Evolutionary conservation across 2,113 vertebrate genomes (phyloP), one percentile per base, ranked within the genome.

Genomic region (Pao palembangensis): DNA sequence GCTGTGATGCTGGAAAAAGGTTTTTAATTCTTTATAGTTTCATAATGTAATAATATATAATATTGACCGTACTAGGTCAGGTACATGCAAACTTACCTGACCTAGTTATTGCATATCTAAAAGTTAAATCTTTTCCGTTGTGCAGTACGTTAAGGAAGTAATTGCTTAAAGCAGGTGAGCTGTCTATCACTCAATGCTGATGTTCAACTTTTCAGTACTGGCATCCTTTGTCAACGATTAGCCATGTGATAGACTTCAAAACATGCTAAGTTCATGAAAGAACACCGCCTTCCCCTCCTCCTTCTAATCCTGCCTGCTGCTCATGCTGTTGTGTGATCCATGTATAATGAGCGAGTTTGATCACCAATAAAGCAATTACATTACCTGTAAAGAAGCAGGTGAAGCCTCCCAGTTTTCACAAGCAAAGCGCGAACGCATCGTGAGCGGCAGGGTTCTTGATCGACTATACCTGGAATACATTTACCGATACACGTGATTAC

Each of bases 291-390:
- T 84, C 76, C 75, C 71, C 75, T 85, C 73, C 69, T n/a, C n/a
- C n/a, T n/a, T 44, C 71, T 85, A 84, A 88, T 88, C 85, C 80
- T 71, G 81, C 69, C 71, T 76, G 81, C 73, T 86, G 79, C 79
- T 67, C 67, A 81, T 78, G 75, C 64, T 51, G 53, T 63, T 73
- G 12, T 81, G 65, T 58, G 88, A 88, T 90, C 86, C 76, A 66
- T 67, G 61, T 61, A 77, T 87, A 88, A 88, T 84, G 82, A 86
- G 84, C 69, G 61, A 69, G 74, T 86, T 85, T 82, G 82, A 85
- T 84, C 80, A 71, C 72, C 85, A 83, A 70, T 78, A 78, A 49
- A 62, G 78, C 71, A 79, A 81, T 85, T 81, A 43, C 74, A 76
- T 74, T 84, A 87, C 81, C 83, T 84, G 81, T 52, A 76, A 77